Evolutionary conservation across 2,888 invertebrate species (phyloP).

Genomic region (Ectemnius cavifrons): DNA sequence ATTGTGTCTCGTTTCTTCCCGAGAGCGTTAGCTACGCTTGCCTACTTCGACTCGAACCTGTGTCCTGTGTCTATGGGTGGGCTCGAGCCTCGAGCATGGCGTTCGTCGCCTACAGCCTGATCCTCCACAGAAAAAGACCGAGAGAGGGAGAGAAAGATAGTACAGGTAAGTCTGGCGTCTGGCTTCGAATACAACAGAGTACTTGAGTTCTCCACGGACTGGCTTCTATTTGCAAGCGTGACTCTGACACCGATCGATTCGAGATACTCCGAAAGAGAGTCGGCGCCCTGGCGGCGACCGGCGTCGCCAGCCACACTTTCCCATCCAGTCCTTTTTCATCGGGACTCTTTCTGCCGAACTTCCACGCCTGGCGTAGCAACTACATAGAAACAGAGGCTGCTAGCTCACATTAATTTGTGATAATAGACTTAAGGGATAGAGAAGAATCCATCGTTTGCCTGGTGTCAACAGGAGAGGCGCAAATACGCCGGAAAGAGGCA

Average conservation of each 20-base stretch:
- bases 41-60: constrained; percentile 49
- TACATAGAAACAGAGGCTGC: not conserved
- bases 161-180: constrained; percentile 21
- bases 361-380: not conserved
- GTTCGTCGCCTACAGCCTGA: constrained; percentile 45
- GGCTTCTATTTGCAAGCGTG: constrained; percentile 64
- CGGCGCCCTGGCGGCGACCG: constrained; percentile 27
- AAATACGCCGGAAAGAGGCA: not conserved
- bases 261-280: constrained; percentile 55
- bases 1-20: constrained; percentile 9
- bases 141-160: not conserved
- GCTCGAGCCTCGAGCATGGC: constrained; percentile 25
- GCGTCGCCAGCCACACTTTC: too few species aligned
- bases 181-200: constrained; percentile 21
- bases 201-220: constrained; percentile 44
- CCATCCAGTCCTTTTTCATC: too few species aligned
- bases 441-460: not conserved
- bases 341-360: not conserved
- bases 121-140: not conserved
- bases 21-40: constrained; percentile 63
- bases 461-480: constrained; percentile 1
- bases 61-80: constrained; percentile 52
- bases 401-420: not conserved
- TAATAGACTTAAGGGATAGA: constrained; percentile 3
- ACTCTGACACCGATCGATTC: constrained; percentile 67